These are phyloP conservation scores for Adelosebastes latens DNA, from an alignment of 2,797 vertebrate genomes.

Conservation along the genomic window DNA sequence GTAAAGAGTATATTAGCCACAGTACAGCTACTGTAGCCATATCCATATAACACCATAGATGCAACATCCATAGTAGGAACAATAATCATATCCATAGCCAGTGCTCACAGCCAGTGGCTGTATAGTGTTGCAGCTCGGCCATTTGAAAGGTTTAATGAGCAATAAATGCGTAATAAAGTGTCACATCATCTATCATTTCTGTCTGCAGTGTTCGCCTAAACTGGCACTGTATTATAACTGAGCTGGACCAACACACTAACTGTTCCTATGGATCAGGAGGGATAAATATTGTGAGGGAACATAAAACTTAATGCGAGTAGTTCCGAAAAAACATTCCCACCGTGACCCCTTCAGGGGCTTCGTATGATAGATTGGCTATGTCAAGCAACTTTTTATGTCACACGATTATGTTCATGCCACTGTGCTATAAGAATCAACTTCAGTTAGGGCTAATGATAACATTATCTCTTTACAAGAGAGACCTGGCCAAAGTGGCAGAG, in stretches of 20 bases:
- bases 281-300: background rate
- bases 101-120: background rate
- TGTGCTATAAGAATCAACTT: background rate
- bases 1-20: background rate
- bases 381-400: background rate
- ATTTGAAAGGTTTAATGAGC: background rate
- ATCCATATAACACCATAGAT: background rate
- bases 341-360: background rate
- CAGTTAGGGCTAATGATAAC: background rate
- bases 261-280: background rate
- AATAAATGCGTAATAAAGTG: background rate
- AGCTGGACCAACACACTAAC: background rate
- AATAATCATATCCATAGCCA: background rate
- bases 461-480: background rate
- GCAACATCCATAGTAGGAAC: background rate
- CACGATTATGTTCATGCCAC: background rate
- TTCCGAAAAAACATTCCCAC: background rate
- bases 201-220: background rate
- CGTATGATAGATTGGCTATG: background rate
- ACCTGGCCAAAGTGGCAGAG: background rate
- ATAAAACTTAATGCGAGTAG: background rate
- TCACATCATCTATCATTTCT: background rate
- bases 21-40: background rate
- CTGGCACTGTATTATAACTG: background rate
- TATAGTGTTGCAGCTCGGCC: background rate